Conservation (phyloP, 2,888 invertebrate genomes). For the Endomychus coccineus region DNA sequence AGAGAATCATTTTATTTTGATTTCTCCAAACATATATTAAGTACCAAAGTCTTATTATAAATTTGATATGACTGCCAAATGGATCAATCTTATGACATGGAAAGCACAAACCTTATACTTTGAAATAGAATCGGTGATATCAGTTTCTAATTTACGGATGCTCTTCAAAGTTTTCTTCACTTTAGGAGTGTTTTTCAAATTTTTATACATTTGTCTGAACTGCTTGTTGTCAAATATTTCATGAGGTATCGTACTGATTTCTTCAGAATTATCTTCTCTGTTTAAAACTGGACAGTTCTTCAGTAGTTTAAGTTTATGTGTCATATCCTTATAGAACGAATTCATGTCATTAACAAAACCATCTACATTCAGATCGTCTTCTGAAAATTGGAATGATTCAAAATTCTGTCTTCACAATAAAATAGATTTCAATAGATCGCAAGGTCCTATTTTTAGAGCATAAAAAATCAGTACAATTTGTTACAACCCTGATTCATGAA, state of each 20-base stretch:
- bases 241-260: neutral
- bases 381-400: too few species aligned
- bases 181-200: slow-evolving; percentile 13
- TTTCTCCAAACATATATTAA: too few species aligned
- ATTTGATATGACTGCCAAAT: too few species aligned
- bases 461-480: too few species aligned
- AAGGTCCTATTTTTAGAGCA: too few species aligned
- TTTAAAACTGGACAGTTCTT: slow-evolving; percentile 14
- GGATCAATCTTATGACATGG: too few species aligned
- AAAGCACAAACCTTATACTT: slow-evolving; percentile 13
- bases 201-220: slow-evolving; percentile 11
- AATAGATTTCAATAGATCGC: too few species aligned
- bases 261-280: slow-evolving; percentile 1
- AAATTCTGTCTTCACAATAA: too few species aligned
- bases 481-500: too few species aligned
- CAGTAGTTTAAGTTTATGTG: slow-evolving; percentile 18
- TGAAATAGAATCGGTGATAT: slow-evolving; percentile 11
- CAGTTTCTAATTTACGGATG: slow-evolving; percentile 13
- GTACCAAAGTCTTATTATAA: too few species aligned
- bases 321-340: slow-evolving; percentile 27
- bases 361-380: too few species aligned
- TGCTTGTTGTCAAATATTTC: slow-evolving; percentile 5
- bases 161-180: slow-evolving; percentile 10
- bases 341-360: slow-evolving; percentile 23
- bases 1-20: too few species aligned